Evolutionary conservation across 2,113 vertebrate genomes (phyloP), one percentile per base, ranked within the genome.

Genomic region (Motacilla alba): DNA sequence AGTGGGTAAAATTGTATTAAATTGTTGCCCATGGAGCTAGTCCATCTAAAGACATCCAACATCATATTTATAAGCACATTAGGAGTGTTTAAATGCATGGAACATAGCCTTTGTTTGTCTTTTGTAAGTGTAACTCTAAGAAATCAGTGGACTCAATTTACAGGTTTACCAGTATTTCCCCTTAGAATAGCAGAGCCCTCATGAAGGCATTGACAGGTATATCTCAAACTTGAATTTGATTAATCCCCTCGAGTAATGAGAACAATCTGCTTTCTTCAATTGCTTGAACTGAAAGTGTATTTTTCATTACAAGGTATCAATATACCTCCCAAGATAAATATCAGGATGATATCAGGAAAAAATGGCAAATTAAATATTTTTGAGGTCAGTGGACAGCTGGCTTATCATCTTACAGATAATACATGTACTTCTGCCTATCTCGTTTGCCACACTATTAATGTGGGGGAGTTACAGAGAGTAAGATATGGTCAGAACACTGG

Each of bases 311-410:
- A 43, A 72, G 60, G 10, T 75, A 22, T 49, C 44, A 95, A 69
- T 93, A 67, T 17, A 83, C 37, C 46, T 94, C 87, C 76, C 55
- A 94, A 96, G 47, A 68, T 74, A 94, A 96, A 79, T 66, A 91
- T 33, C 85, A 68, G 55, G 39, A 94, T 47, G 31, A 56, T 74
- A 75, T n/a, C 56, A 68, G 14, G 26, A 20, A 56, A 59, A 82
- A 80, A 28, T 21, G 7, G 44, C 18, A 88, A 95, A 84, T 67
- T 62, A 78, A 77, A 80, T 47, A 73, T 83, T 59, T 75, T 66
- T 55, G 24, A 88, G 88, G 91, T 87, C 53, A 83, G 66, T 16
- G 19, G 83, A 50, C 43, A 68, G 59, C 43, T 89, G 44, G 53
- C n/a, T 91, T 93, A 62, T 94, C 9, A 35, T 90, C 55, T 95